Base-by-base conservation (phyloP, 2,113 vertebrate species). In the Ellobius talpinus region DNA sequence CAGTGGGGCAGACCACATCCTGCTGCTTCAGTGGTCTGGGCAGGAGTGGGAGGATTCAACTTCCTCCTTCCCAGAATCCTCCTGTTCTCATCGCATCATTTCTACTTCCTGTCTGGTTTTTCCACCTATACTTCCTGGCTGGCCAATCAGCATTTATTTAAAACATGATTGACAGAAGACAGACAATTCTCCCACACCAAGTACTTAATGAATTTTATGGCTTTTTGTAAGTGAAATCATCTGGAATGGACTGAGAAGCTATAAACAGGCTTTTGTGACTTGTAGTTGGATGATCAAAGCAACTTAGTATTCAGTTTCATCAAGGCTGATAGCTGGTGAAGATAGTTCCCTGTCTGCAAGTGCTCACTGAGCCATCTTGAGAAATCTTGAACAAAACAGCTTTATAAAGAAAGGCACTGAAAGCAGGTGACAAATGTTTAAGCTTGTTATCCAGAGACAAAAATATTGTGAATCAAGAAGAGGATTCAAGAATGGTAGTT, bases 281-380 rank as follows among this genome's bases (percentile, higher is more conserved):
- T 74, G 31, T 73, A 87, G 19, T 16, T 79, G 16, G 31, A 52
- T 89, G 82, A 96, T 39, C 39, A 58, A 65, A 87, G n/a, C 12
- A 52, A 52, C 29, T 50, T 82, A 63, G 84, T n/a, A 39, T 73
- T 91, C 66, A 50, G 21, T 87, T 87, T 55, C 78, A 26, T 84
- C 31, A 91, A 78, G 9, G 4, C 96, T 93, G 36, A 31, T 82
- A 82, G 47, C 61, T 89, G 94, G 74, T 73, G 66, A 93, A 74
- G 52, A 33, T 93, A 16, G 6, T 50, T 36, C 8, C 0, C 13
- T 70, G 11, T 55, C n/a, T 74, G 65, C 19, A 65, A 39, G 89
- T 79, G 73, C 6, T 58, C 55, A 70, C 24, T 29, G 24, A 45
- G 42, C 13, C 42, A 76, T 76, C 42, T 29, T 29, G 74, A 45